Percentiles rank a stretch among this genome's conserved stretches.
phyloP scores from a whole-genome alignment of 2,888 invertebrate genomes.

The Acrocyrtus sp. region DNA sequence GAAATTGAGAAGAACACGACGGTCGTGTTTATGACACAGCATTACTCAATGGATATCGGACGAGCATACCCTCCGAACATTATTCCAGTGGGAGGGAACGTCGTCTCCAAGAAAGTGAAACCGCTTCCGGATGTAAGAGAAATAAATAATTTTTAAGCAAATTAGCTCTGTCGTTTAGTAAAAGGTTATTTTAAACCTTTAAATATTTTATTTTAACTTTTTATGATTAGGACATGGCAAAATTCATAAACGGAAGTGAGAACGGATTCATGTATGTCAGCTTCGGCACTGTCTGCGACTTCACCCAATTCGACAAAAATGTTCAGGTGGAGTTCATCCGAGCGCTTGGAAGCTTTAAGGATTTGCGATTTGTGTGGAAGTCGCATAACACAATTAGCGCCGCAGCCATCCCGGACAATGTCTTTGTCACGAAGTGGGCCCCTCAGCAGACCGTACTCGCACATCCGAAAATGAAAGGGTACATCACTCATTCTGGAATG shows the following conservation, averaged over 20 bases:
- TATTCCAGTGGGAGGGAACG: neutral
- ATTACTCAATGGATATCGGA: conserved; percentile 53
- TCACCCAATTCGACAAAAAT: conserved; percentile 15
- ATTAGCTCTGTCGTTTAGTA: too few relatives aligned
- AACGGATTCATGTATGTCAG: conserved; percentile 35
- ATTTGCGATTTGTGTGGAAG: conserved; percentile 33
- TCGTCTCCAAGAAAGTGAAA: conserved; percentile 1
- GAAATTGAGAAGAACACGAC: conserved; percentile 50
- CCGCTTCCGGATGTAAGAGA: conserved; percentile 13
- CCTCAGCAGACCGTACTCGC: conserved; percentile 48
- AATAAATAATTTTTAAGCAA: too few relatives aligned
- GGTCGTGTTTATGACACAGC: conserved; percentile 52
- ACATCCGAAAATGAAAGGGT: conserved; percentile 54
- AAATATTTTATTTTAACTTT: neutral
- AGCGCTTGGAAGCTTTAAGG: neutral
- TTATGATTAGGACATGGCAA: conserved; percentile 17
- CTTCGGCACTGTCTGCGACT: conserved; percentile 36
- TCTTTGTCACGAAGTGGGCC: conserved; percentile 31
- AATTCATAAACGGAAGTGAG: conserved; percentile 14
- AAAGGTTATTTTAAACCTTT: too few relatives aligned
- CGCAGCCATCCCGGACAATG: conserved; percentile 14
- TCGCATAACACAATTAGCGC: neutral
- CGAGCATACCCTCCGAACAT: conserved; percentile 50
- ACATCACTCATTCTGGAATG: conserved; percentile 56
- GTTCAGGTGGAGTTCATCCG: conserved; percentile 28